Base-by-base conservation (phyloP, 1,140 invertebrate genomes). In the Sinella curviseta region DNA sequence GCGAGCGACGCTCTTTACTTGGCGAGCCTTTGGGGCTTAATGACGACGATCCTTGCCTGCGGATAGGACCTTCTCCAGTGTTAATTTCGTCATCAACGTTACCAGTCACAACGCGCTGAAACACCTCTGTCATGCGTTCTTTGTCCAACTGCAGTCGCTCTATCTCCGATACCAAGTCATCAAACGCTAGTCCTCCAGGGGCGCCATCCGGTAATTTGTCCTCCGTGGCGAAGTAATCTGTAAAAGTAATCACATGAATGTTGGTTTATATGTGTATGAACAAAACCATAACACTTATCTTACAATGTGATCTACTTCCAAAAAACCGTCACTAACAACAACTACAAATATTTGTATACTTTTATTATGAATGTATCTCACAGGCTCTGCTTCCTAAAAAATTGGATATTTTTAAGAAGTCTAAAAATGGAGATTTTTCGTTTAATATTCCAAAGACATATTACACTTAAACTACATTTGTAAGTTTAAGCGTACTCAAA, bases 291-390 rank as follows among this genome's bases (percentile, higher is more conserved):
- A n/a, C n/a, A n/a, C n/a, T n/a, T n/a, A n/a, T n/a, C n/a, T n/a
- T n/a, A n/a, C n/a, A n/a, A n/a, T n/a, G n/a, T n/a, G n/a, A n/a
- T n/a, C n/a, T n/a, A n/a, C n/a, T n/a, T n/a, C n/a, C n/a, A n/a
- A n/a, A n/a, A n/a, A n/a, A n/a, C n/a, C n/a, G n/a, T n/a, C n/a
- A n/a, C n/a, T n/a, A n/a, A 48, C 8, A 48, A 48, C 39, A 48
- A 8, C 39, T 48, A 20, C 20, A 12, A 8, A 48, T 48, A 48
- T 8, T 48, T 48, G 39, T 20, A 48, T 48, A 48, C 20, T 60
- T 60, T 60, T 60, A 14, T 60, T 60, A n/a, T n/a, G n/a, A n/a
- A n/a, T 60, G 57, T 60, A 60, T 60, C 57, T 60, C 57, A 60
- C 57, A 60, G 8, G 57, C 57, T 60, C 57, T 60, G 24, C 57